These are phyloP conservation scores for Dermatemys mawii DNA, from an alignment of 2,113 vertebrate species.

Conservation along the genomic window DNA sequence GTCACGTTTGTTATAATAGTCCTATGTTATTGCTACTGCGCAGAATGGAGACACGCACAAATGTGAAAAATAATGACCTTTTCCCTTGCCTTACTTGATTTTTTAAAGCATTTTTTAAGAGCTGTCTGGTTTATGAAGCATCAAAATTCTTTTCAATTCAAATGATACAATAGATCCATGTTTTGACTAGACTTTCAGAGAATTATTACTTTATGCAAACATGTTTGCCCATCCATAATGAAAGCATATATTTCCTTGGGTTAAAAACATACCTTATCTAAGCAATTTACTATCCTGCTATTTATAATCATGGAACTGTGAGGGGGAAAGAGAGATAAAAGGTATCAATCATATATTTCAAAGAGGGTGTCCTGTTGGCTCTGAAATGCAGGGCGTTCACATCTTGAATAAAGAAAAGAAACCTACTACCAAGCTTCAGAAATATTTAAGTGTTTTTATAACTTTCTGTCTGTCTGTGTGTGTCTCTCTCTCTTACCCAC, in stretches of 20 bases:
- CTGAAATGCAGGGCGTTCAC: neutral
- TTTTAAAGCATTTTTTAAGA: neutral
- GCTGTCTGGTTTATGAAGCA: neutral
- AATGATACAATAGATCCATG: neutral
- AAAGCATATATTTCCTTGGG: neutral
- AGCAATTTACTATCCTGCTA: neutral
- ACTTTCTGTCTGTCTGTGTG: neutral
- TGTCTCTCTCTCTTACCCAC: neutral
- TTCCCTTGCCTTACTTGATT: neutral
- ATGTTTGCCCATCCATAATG: neutral
- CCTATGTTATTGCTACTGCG: neutral
- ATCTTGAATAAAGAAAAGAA: neutral
- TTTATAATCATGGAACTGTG: constrained; percentile 9
- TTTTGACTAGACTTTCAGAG: neutral
- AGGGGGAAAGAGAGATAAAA: neutral
- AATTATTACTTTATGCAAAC: neutral
- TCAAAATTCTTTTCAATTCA: neutral
- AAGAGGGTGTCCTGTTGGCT: neutral
- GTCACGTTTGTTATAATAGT: neutral
- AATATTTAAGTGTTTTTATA: neutral
- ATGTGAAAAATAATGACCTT: neutral
- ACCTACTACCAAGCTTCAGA: neutral
- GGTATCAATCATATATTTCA: neutral
- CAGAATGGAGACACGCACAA: neutral
- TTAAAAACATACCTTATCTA: neutral